phyloP scores from a whole-genome alignment of 2,113 vertebrate genomes.

The Ictidomys tridecemlineatus region DNA sequence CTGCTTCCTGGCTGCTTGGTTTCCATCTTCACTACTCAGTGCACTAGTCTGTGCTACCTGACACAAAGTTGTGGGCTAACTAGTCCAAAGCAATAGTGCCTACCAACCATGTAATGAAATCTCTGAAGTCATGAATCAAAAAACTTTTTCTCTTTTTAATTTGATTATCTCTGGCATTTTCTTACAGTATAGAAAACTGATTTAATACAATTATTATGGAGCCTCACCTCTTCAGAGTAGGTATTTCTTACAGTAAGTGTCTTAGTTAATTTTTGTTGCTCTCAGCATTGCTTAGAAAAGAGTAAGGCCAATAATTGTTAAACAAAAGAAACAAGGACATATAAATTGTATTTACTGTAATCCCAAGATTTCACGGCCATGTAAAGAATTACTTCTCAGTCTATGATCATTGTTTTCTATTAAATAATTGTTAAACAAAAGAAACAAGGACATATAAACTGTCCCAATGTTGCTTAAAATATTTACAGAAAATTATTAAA shows the following conservation, averaged over 20 bases:
- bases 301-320: conserved; percentile 35
- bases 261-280: not conserved
- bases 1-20: not conserved
- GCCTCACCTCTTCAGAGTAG: not conserved
- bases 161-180: not conserved
- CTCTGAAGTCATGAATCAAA: not conserved
- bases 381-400: no score
- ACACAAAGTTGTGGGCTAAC: no score
- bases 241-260: not conserved
- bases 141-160: not conserved
- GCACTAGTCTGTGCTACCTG: not conserved
- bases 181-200: not conserved
- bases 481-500: not conserved
- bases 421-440: not conserved
- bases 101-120: not conserved
- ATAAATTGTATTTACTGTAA: no score
- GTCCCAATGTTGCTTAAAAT: not conserved
- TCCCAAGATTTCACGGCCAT: no score
- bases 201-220: not conserved
- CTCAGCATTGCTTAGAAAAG: not conserved
- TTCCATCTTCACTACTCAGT: not conserved
- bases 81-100: no score
- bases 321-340: not conserved
- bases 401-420: no score
- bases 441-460: not conserved